These are phyloP conservation scores for Rhimphoctona megacephalus DNA, from an alignment of 2,888 invertebrate species.

Conservation along the genomic window DNA sequence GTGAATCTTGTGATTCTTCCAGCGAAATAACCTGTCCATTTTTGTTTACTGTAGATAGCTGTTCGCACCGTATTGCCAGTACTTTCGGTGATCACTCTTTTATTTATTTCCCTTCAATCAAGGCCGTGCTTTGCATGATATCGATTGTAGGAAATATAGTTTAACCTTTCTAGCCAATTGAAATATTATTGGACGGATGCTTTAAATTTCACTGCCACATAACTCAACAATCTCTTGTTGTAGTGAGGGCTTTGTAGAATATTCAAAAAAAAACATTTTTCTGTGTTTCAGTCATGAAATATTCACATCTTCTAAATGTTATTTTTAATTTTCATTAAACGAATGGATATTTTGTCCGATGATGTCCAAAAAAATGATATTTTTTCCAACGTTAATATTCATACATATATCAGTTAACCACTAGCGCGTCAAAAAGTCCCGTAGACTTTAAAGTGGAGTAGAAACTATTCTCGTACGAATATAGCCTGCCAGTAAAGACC, in stretches of 20 bases:
- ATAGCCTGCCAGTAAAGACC: conserved; percentile 29
- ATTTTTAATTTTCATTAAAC: not conserved
- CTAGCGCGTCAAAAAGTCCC: conserved; percentile 44
- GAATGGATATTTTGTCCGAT: not conserved
- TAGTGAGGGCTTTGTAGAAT: not conserved
- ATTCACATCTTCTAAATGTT: not conserved
- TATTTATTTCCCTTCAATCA: conserved; percentile 59
- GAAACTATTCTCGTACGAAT: conserved; percentile 32
- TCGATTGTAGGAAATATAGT: conserved; percentile 38
- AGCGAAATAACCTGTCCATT: conserved; percentile 82
- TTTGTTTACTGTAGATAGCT: conserved; percentile 57
- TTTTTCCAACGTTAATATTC: not conserved
- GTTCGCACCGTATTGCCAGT: conserved; percentile 36
- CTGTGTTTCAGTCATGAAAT: conserved; percentile 1
- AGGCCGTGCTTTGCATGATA: conserved; percentile 44
- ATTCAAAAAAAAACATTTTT: conserved; percentile 10
- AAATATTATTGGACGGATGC: conserved; percentile 44
- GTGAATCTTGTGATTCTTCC: conserved; percentile 82
- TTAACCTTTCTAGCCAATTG: not conserved
- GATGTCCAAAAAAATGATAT: not conserved
- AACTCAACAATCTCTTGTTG: not conserved
- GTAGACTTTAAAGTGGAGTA: conserved; percentile 31
- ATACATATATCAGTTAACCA: conserved; percentile 6
- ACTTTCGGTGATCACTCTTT: conserved; percentile 57
- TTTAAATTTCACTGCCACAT: conserved; percentile 9